Percentiles rank a stretch among this genome's conserved stretches.
phyloP scores from a whole-genome alignment of 1,140 invertebrate species.

The Aphelinus certus region DNA sequence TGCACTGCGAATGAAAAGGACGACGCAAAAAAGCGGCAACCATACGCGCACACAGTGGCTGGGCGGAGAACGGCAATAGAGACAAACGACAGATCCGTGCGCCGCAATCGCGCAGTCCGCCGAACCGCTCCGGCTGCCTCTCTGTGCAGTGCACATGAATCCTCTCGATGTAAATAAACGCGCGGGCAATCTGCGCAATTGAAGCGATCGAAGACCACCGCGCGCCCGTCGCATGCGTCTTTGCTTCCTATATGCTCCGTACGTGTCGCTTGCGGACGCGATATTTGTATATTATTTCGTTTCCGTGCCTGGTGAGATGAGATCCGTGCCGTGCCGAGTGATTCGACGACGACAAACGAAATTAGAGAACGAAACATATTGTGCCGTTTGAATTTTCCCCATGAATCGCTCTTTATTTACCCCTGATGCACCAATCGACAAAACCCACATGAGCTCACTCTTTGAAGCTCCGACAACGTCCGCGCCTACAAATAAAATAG shows the following conservation, averaged over 20 bases:
- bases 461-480: no score
- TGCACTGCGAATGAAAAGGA: neutral
- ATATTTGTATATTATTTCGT: neutral
- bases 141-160: neutral
- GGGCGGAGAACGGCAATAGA: conserved; percentile 3
- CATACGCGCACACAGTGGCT: no score
- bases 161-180: conserved; percentile 9
- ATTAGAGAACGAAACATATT: no score
- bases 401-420: no score
- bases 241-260: neutral
- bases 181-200: conserved; percentile 20
- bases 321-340: no score
- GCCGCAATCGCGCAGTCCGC: neutral
- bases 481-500: no score
- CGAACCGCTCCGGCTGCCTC: neutral
- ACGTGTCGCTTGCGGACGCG: neutral
- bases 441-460: no score
- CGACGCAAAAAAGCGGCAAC: neutral
- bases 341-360: no score
- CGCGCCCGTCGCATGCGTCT: neutral
- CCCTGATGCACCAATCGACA: no score
- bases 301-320: no score
- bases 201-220: conserved; percentile 13
- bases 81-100: neutral
- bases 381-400: no score